phyloP scores from a whole-genome alignment of 2,113 vertebrate genomes.

The Puma concolor region DNA sequence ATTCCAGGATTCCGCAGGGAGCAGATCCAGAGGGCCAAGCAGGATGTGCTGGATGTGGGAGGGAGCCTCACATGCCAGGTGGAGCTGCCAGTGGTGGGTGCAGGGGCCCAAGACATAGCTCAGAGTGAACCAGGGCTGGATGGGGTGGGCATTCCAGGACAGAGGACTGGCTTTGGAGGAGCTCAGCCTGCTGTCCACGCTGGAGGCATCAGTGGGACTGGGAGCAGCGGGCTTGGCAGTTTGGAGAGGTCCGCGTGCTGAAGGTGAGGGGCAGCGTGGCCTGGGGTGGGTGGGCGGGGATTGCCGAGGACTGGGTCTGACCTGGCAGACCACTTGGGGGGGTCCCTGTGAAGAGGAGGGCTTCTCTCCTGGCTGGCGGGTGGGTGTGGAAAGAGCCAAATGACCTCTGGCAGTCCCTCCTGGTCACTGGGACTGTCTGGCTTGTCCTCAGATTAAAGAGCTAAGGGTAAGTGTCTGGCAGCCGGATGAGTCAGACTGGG shows the following conservation, averaged over 20 bases:
- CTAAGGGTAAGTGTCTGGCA: constrained; percentile 55
- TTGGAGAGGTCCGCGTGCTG: neutral
- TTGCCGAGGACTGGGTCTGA: neutral
- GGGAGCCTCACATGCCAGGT: neutral
- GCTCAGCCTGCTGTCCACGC: neutral
- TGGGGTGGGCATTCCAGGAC: neutral
- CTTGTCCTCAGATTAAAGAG: constrained; percentile 63
- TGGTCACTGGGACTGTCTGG: constrained; percentile 37
- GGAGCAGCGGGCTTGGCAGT: neutral
- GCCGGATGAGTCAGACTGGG: constrained; percentile 23
- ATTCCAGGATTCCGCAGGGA: neutral
- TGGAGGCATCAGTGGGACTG: neutral
- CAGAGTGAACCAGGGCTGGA: neutral
- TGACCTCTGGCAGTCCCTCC: constrained; percentile 59
- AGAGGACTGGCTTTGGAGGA: neutral
- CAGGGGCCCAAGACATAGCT: too few species aligned
- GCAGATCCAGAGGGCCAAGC: neutral
- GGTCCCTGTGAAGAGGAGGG: neutral
- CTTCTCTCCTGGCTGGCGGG: neutral
- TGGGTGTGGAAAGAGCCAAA: neutral
- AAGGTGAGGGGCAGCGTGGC: neutral
- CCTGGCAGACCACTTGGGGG: neutral
- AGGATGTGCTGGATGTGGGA: neutral
- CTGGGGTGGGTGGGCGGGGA: neutral
- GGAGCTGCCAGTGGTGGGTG: neutral